Evolutionary conservation across 2,797 vertebrate genomes (phyloP), one percentile per base, ranked within the genome.

Genomic region (Gastrophryne carolinensis): DNA sequence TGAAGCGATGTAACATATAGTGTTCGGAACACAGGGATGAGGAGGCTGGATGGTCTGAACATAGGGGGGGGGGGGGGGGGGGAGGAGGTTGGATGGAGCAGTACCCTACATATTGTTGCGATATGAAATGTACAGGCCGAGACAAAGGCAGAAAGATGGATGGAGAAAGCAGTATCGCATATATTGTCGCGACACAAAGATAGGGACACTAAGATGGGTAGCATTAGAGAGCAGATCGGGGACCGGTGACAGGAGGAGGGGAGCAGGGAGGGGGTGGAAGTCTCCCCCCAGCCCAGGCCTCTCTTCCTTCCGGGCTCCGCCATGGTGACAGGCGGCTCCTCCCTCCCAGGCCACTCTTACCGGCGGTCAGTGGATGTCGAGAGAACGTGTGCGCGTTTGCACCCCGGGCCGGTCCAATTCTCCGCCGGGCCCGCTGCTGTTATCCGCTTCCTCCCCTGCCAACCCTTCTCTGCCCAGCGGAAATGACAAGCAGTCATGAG

Each of bases 401-500:
- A 3, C 52, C 66, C 68, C 32, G 50, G 57, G 49, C 74, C 49
- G 67, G 34, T 53, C 7, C 32, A 19, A 15, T 12, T 61, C 10
- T 68, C 35, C 54, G 57, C 74, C 74, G 57, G 66, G 35, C 47
- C 57, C 65, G 32, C 66, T 53, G 23, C 19, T 70, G 6, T 17
- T 35, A 15, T 71, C 60, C 3, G 58, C 66, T 71, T 77, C 74
- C 74, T 71, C 39, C 74, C 54, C 74, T 70, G 65, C 73, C 44
- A 68, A 37, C 65, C 66, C 67, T 57, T 26, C 67, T 63, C 67
- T 77, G 30, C 57, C 58, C 58, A 71, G 37, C 66, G 74, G 74
- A 77, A 71, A 67, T 77, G 66, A 77, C 50, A 63, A 41, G 35
- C 67, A 23, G 74, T 77, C 74, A 77, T 64, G 74, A 52, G 74